Base-by-base conservation (phyloP, 2,113 vertebrate genomes). In the Charadrius vociferus region DNA sequence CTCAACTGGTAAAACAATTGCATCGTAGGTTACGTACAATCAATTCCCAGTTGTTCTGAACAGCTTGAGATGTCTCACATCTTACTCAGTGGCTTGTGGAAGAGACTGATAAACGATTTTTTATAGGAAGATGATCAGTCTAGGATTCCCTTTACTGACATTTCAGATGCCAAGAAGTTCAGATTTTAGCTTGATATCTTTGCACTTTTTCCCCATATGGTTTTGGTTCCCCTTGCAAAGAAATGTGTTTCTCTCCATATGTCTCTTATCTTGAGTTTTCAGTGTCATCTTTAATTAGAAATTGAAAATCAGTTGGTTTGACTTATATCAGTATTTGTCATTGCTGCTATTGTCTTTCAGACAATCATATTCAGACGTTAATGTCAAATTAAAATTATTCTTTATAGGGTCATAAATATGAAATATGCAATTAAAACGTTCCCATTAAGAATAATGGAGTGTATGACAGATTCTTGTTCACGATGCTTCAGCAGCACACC, bases 41-140 rank as follows among this genome's bases (percentile, higher is more conserved):
- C 72, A 96, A 88, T 98, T 98, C 97, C 97, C 94, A 97, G 94
- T 98, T 95, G 96, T 95, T 97, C 70, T 55, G 93, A 98, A 97
- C 97, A 98, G 96, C 96, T 97, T 98, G 96, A 96, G 84, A 92
- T 97, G 96, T 95, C 94, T 98, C 93, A 98, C 63, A 91, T 98
- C 89, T 95, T 94, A 96, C 79, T 95, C 88, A 77, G 70, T 94
- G 77, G 80, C 65, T 95, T 80, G 65, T 96, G 93, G 68, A 96
- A 96, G 90, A 97, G 89, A 92, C 75, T 96, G 86, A 96, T 95
- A 94, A 97, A 93, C 50, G 43, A 92, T 77, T 96, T 97, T 96
- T 96, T 73, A 43, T 78, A 61, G 83, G 94, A 92, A 92, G 86
- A 96, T 75, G 63, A 97, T 93, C 80, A 53, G 83, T 93, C 93